A percentile compares a stretch with the other conserved stretches of the same genome.
phyloP scores from a whole-genome alignment of 2,888 invertebrate genomes.

The Morpho deidamia region DNA sequence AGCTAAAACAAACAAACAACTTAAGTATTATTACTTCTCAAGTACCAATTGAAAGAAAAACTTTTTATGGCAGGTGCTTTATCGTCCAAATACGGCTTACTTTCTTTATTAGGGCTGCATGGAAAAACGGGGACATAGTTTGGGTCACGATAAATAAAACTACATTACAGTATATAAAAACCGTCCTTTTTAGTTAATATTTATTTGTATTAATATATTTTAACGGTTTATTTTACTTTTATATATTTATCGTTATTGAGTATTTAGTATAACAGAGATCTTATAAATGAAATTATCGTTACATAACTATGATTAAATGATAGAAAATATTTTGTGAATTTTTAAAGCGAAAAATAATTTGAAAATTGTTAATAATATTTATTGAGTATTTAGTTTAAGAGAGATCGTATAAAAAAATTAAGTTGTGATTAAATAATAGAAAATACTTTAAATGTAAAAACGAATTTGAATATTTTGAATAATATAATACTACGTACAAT shows the following conservation, averaged over 20 bases:
- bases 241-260: no score
- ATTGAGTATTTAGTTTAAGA: no score
- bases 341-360: no score
- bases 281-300: no score
- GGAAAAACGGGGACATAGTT: neutral
- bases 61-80: conserved; percentile 21
- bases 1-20: conserved; percentile 78
- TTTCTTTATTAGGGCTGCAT: neutral
- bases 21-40: conserved; percentile 19
- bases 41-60: conserved; percentile 16
- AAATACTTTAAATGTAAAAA: no score
- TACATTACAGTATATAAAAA: neutral
- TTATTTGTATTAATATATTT: neutral
- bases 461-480: no score
- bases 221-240: neutral
- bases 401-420: no score
- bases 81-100: conserved; percentile 6
- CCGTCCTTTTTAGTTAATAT: neutral
- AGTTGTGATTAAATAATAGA: no score
- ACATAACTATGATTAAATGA: no score
- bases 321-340: no score
- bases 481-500: conserved; percentile 83
- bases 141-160: neutral
- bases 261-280: no score
- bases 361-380: no score